Percentiles rank a stretch among this genome's conserved stretches.
Evolutionary conservation across 2,888 invertebrate species (phyloP).

Genomic region (Coecobrya sp.): DNA sequence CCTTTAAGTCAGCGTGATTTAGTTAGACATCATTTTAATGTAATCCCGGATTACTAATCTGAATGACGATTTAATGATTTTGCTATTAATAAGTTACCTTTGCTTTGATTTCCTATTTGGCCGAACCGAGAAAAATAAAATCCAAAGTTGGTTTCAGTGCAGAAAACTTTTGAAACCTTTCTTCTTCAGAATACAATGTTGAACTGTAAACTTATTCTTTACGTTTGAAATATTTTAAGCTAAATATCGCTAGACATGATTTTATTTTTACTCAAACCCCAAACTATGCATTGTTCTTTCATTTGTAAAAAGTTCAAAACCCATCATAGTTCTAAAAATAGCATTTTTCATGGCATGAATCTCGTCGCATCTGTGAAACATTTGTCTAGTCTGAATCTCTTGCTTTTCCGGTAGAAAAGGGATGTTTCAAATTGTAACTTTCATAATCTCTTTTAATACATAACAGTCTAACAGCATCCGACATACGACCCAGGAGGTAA

Average conservation of each 20-base stretch:
- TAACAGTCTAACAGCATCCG: too few species aligned
- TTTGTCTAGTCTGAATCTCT: neutral
- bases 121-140: neutral
- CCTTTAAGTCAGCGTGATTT: conserved; percentile 70
- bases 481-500: too few species aligned
- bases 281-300: neutral
- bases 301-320: neutral
- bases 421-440: too few species aligned
- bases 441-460: too few species aligned
- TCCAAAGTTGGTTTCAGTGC: neutral
- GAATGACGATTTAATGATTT: too few species aligned
- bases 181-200: neutral
- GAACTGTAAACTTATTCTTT: neutral
- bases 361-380: neutral
- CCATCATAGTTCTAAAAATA: neutral
- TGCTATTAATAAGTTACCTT: too few species aligned
- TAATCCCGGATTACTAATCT: too few species aligned
- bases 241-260: neutral
- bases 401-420: neutral
- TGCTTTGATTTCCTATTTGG: too few species aligned
- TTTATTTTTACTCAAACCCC: neutral
- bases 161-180: neutral
- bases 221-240: neutral
- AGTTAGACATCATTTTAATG: conserved; percentile 53
- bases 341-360: neutral